Base-by-base conservation (phyloP, 2,113 vertebrate genomes). In the Rhinolophus ferrumequinum region DNA sequence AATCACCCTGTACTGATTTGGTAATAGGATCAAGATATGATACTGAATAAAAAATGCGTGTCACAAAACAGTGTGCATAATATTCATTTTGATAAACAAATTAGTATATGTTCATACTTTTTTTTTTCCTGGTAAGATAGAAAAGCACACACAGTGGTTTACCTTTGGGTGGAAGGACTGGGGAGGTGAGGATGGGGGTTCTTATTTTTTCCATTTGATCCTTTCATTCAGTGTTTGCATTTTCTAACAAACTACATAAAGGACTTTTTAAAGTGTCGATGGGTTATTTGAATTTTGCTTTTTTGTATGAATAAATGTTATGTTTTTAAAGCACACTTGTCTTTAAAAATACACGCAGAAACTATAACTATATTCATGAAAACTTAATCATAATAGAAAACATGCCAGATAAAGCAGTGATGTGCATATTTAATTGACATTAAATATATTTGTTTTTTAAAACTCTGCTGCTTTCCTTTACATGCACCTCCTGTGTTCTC, bases 311-410 rank as follows among this genome's bases (percentile, higher is more conserved):
- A 21, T 82, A 86, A 41, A 72, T 84, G 22, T 69, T 38, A 83
- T 24, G 14, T 66, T 88, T 97, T 93, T 86, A 82, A 93, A 89
- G 41, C 33, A 50, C 33, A 85, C 62, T 33, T 52, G 35, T 62
- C 80, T 95, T 85, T 47, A 58, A 93, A 95, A 90, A n/a, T 82
- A 92, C 0, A 70, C 50, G 93, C 30, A 92, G 44, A 94, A 97
- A 19, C 82, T 38, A 85, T 92, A 52, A 82, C 77, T 94, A 44
- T 96, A 52, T 44, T 96, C 50, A 56, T 67, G 30, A 84, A 60
- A 85, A 77, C 64, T 94, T 92, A 72, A 67, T 83, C 54, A 56
- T 79, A 83, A 73, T 94, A 93, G 94, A 96, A 97, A 93, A 67
- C 52, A 66, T 75, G 54, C 28, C 50, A 33, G 44, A n/a, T 67